Percentiles rank a stretch among this genome's conserved stretches.
These are phyloP conservation scores for Epizoanthus rinbou DNA, from an alignment of 92 coral and sea anemone genomes.

Conservation along the genomic window DNA sequence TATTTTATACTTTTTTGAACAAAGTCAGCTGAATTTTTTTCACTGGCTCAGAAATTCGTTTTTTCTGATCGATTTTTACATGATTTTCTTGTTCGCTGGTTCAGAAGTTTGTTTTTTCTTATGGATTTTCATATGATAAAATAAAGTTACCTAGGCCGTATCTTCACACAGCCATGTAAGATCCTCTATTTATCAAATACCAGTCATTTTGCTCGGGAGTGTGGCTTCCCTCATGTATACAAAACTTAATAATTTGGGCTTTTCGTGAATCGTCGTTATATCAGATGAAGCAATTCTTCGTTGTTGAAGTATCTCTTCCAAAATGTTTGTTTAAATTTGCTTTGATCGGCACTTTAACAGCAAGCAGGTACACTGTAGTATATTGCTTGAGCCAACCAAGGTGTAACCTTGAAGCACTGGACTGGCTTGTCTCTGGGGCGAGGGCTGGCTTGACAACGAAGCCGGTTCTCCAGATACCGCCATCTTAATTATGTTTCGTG, in stretches of 20 bases:
- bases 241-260: not conserved
- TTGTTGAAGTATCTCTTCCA: not conserved
- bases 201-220: too few relatives aligned
- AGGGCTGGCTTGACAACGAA: not conserved
- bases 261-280: not conserved
- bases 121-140: too few relatives aligned
- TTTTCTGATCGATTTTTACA: too few relatives aligned
- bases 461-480: too few relatives aligned
- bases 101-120: too few relatives aligned
- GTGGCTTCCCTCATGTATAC: not conserved
- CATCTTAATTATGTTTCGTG: not conserved
- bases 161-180: too few relatives aligned
- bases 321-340: not conserved
- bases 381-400: not conserved
- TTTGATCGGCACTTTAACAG: not conserved
- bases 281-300: not conserved
- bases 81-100: too few relatives aligned
- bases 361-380: not conserved
- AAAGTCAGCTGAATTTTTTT: too few relatives aligned
- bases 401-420: not conserved
- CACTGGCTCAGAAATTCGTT: too few relatives aligned
- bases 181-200: too few relatives aligned
- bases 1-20: too few relatives aligned
- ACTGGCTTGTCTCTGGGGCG: not conserved
- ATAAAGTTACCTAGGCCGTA: too few relatives aligned